phyloP scores from a whole-genome alignment of 2,888 invertebrate species.

The Thelaira solivaga region DNA sequence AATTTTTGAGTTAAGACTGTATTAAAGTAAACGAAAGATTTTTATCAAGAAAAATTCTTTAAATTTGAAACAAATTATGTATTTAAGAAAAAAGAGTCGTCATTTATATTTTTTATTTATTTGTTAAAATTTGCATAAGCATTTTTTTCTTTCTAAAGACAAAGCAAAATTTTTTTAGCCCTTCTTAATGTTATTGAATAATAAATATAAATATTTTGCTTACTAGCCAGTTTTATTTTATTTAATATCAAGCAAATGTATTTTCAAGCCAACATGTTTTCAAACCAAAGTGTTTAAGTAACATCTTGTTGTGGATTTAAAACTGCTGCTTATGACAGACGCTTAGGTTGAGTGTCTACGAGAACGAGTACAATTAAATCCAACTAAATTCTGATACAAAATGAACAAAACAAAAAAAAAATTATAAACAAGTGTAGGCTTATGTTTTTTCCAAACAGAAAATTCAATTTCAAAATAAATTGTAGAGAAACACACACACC shows the following conservation, averaged over 20 bases:
- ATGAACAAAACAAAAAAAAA: too few species aligned
- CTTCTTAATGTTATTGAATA: not conserved
- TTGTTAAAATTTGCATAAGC: too few species aligned
- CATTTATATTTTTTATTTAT: too few species aligned
- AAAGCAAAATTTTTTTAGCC: too few species aligned
- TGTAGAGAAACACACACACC: not conserved
- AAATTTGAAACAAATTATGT: too few species aligned
- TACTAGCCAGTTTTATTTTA: too few species aligned
- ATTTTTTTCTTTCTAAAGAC: too few species aligned
- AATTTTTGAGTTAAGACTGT: too few species aligned
- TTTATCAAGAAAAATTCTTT: too few species aligned
- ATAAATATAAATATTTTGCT: too few species aligned
- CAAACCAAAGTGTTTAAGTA: not conserved
- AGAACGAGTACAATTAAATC: slow-evolving; percentile 9
- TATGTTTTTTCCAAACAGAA: not conserved
- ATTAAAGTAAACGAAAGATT: too few species aligned
- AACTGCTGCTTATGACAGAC: slow-evolving; percentile 16
- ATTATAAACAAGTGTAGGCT: slow-evolving; percentile 6
- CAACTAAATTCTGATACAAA: not conserved
- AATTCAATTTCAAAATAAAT: not conserved
- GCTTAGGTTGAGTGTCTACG: slow-evolving; percentile 21
- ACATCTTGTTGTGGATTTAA: not conserved
- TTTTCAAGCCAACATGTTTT: slow-evolving; percentile 1
- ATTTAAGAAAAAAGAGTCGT: too few species aligned
- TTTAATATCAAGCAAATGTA: not conserved